These are phyloP conservation scores for Montipora foliosa DNA, from an alignment of 64 coral and sea anemone genomes.

Conservation along the genomic window DNA sequence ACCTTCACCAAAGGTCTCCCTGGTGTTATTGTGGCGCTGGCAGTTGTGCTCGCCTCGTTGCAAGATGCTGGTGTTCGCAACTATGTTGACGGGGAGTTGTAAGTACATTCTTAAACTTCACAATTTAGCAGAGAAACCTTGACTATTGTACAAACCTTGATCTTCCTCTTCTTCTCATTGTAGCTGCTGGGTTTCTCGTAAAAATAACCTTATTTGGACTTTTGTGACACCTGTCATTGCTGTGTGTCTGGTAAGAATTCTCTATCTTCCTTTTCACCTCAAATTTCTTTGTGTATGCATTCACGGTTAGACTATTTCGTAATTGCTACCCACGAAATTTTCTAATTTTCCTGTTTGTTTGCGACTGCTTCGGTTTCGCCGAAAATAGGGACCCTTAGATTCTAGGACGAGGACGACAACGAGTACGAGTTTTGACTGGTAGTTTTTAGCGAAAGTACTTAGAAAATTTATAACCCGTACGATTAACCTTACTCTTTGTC, in stretches of 20 bases:
- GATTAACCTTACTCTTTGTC: too few relatives aligned
- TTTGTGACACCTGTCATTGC: conserved; percentile 53
- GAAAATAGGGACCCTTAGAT: too few relatives aligned
- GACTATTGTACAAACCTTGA: neutral
- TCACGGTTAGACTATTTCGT: too few relatives aligned
- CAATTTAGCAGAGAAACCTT: neutral
- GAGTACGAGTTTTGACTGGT: too few relatives aligned
- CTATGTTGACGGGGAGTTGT: conserved; percentile 64
- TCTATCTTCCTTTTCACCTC: neutral
- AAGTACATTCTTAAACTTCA: neutral
- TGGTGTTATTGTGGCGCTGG: conserved; percentile 16
- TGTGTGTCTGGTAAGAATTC: conserved; percentile 44
- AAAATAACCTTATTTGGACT: conserved; percentile 61
- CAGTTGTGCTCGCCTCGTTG: conserved; percentile 32
- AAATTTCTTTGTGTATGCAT: too few relatives aligned
- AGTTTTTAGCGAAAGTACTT: too few relatives aligned
- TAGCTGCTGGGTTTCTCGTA: conserved; percentile 72
- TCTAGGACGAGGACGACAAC: too few relatives aligned
- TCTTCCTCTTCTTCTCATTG: neutral
- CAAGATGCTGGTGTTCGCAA: conserved; percentile 25
- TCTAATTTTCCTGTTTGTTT: too few relatives aligned
- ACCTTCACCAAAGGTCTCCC: conserved; percentile 21
- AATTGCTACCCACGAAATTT: too few relatives aligned
- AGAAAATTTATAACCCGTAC: too few relatives aligned
- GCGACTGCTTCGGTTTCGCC: too few relatives aligned